Percentiles rank a stretch among this genome's conserved stretches.
phyloP scores from a whole-genome alignment of 2,113 vertebrate genomes.

The Gnathonemus longibarbis region DNA sequence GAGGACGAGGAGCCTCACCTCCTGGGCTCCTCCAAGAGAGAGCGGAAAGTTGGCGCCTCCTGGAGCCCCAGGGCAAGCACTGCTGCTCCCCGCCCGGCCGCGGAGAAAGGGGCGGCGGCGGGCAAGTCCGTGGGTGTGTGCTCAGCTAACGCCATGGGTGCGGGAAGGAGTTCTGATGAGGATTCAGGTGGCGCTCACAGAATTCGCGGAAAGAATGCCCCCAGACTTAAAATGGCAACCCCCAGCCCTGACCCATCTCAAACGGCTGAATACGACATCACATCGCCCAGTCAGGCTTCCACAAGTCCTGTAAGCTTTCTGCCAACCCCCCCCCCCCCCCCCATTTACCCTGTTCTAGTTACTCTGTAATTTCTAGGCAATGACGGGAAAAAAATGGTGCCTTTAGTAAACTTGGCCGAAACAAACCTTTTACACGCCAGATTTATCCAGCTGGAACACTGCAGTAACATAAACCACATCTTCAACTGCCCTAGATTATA shows the following conservation, averaged over 20 bases:
- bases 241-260: neutral
- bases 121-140: slow-evolving; percentile 30
- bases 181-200: slow-evolving; percentile 52
- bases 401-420: neutral
- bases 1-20: slow-evolving; percentile 24
- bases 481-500: neutral
- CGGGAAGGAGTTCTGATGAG: slow-evolving; percentile 48
- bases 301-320: slow-evolving; percentile 22
- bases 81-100: neutral
- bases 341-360: neutral
- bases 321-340: neutral
- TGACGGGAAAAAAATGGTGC: neutral
- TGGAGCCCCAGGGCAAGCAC: neutral
- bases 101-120: no score
- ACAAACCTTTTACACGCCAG: neutral
- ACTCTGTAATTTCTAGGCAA: neutral
- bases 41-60: neutral
- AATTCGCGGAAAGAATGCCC: slow-evolving; percentile 39
- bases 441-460: neutral
- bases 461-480: neutral
- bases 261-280: neutral
- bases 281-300: neutral
- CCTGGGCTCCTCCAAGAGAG: slow-evolving; percentile 1
- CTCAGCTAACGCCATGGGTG: slow-evolving; percentile 37
- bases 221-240: slow-evolving; percentile 48